These are phyloP conservation scores for Nothobranchius furzeri DNA, from an alignment of 2,113 vertebrate genomes.

Conservation along the genomic window DNA sequence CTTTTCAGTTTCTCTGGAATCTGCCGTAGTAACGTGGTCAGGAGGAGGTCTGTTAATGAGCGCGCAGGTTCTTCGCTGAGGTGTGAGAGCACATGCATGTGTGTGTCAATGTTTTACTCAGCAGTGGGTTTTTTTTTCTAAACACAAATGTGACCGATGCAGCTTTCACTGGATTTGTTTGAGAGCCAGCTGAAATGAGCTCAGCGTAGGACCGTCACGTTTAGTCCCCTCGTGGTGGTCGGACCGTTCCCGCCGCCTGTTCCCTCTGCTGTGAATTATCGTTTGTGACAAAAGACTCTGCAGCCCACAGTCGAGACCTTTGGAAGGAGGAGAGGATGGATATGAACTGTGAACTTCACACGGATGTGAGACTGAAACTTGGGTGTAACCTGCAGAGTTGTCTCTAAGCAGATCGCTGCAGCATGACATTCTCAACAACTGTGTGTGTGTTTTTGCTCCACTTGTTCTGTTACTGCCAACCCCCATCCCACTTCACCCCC, in stretches of 20 bases:
- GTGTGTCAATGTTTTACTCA: slow-evolving; percentile 46
- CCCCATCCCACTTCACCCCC: slow-evolving; percentile 9
- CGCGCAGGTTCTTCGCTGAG: slow-evolving; percentile 50
- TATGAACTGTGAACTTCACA: slow-evolving; percentile 62
- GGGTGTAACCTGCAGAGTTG: slow-evolving; percentile 34
- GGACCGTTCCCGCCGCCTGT: slow-evolving; percentile 45
- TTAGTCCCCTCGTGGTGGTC: slow-evolving; percentile 32
- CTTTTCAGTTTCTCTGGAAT: slow-evolving; percentile 22
- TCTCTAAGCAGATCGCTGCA: slow-evolving; percentile 36
- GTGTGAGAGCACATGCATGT: slow-evolving; percentile 61
- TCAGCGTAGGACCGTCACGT: slow-evolving; percentile 34
- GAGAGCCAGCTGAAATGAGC: slow-evolving; percentile 44
- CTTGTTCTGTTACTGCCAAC: slow-evolving; percentile 40
- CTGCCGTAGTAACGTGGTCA: slow-evolving; percentile 30
- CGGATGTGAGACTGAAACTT: slow-evolving; percentile 21
- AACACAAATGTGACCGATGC: slow-evolving; percentile 44
- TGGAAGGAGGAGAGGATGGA: slow-evolving; percentile 26
- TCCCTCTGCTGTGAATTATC: slow-evolving; percentile 36
- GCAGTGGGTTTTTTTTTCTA: slow-evolving; percentile 1
- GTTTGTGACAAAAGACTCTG: slow-evolving; percentile 48
- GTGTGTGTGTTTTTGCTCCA: slow-evolving; percentile 38
- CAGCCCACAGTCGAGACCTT: slow-evolving; percentile 44
- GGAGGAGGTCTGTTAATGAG: slow-evolving; percentile 23
- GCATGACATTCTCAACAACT: slow-evolving; percentile 38
- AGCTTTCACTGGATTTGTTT: slow-evolving; percentile 27